Conservation (phyloP, 2,113 vertebrate genomes). For the Fregetta grallaria region DNA sequence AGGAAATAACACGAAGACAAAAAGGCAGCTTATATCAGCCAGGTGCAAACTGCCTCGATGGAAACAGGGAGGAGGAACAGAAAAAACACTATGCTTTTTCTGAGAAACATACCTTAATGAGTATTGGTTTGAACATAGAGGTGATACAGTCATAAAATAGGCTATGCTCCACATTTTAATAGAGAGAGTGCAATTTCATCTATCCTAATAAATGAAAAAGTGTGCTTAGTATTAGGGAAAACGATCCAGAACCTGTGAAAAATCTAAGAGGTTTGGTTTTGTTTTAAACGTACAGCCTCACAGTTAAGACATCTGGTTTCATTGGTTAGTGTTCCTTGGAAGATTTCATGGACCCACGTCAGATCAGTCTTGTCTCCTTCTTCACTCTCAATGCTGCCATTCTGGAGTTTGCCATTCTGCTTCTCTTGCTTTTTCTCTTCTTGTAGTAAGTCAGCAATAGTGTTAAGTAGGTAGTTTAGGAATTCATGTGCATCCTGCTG, state of each 20-base stretch:
- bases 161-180: slow-evolving; percentile 49
- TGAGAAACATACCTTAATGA: slow-evolving; percentile 53
- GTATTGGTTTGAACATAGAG: slow-evolving; percentile 48
- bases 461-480: slow-evolving; percentile 94
- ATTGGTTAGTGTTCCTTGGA: slow-evolving; percentile 93
- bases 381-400: slow-evolving; percentile 76
- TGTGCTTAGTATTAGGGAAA: not conserved
- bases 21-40: slow-evolving; percentile 2
- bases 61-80: slow-evolving; percentile 13
- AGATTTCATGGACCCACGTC: slow-evolving; percentile 95
- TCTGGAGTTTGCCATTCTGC: slow-evolving; percentile 75
- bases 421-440: slow-evolving; percentile 78
- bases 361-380: slow-evolving; percentile 83
- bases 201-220: slow-evolving; percentile 51
- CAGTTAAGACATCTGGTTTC: slow-evolving; percentile 95
- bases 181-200: slow-evolving; percentile 60
- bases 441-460: slow-evolving; percentile 88
- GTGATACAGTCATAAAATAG: slow-evolving; percentile 53
- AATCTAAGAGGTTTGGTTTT: slow-evolving; percentile 18
- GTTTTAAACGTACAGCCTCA: slow-evolving; percentile 84
- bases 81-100: slow-evolving; percentile 14
- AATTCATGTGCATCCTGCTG: slow-evolving; percentile 94
- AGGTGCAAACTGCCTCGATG: slow-evolving; percentile 7
- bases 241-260: not conserved
- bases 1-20: slow-evolving; percentile 26